Base-by-base conservation (phyloP, 2,888 invertebrate species). In the Caenorhabditis panamensis region DNA sequence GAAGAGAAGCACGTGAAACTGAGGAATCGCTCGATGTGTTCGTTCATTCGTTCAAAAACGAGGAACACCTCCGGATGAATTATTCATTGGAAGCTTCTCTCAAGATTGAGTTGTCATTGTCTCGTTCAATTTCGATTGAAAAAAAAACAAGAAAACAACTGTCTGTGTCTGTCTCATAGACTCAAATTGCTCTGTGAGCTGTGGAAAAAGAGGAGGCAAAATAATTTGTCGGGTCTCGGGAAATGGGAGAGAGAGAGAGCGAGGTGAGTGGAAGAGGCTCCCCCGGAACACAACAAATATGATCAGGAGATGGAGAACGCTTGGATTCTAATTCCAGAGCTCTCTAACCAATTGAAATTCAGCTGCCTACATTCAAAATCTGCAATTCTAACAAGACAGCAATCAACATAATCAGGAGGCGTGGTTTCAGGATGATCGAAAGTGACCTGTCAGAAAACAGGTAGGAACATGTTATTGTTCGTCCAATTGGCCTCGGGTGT, bases 361-460 rank as follows among this genome's bases (percentile, higher is more conserved):
- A 66, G 54, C 54, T 66, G 54, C 53, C 66, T 53, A n/a, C 24
- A 20, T 18, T 36, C n/a, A n/a, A n/a, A n/a, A n/a, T n/a, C n/a
- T n/a, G n/a, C n/a, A n/a, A n/a, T n/a, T n/a, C n/a, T n/a, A n/a
- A n/a, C n/a, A n/a, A n/a, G n/a, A n/a, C n/a, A n/a, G n/a, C n/a
- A n/a, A n/a, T n/a, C n/a, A n/a, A n/a, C n/a, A n/a, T n/a, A n/a
- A n/a, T n/a, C n/a, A n/a, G n/a, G n/a, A n/a, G n/a, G n/a, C n/a
- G n/a, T 64, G 63, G 36, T 51, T 64, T 37, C 31, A 31, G 31
- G 9, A 31, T 31, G n/a, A n/a, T n/a, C n/a, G n/a, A n/a, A n/a
- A n/a, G n/a, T n/a, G n/a, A n/a, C n/a, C n/a, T n/a, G n/a, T n/a
- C n/a, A n/a, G n/a, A 51, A 51, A 49, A 28, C 8, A 44, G 54